Conservation (phyloP, 2,797 vertebrate genomes). For the Champsocephalus gunnari region DNA sequence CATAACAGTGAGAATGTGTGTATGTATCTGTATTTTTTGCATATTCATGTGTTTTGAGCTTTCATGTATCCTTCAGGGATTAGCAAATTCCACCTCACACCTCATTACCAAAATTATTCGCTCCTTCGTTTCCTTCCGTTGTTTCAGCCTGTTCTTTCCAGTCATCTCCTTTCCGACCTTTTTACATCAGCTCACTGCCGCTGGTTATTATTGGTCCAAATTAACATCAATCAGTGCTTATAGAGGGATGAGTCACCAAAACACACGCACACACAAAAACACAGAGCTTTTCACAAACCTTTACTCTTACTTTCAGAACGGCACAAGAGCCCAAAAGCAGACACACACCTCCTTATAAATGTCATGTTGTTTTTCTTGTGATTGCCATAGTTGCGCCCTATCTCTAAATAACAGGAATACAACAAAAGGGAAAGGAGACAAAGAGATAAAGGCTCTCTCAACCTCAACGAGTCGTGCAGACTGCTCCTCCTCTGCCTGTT, state of each 20-base stretch:
- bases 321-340: conserved; percentile 20
- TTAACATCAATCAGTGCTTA: conserved; percentile 55
- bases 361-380: conserved; percentile 37
- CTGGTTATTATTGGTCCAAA: conserved; percentile 55
- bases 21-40: conserved; percentile 39
- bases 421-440: conserved; percentile 46
- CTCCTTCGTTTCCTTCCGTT: conserved; percentile 37
- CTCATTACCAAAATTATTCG: conserved; percentile 59
- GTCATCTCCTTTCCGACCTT: conserved; percentile 31
- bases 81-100: conserved; percentile 38
- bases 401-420: conserved; percentile 52
- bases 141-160: conserved; percentile 31
- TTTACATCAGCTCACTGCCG: conserved; percentile 30
- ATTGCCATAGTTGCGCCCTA: conserved; percentile 70
- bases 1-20: conserved; percentile 26
- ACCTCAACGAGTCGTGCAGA: conserved; percentile 37
- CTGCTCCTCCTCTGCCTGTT: conserved; percentile 50
- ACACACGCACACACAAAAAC: conserved; percentile 28
- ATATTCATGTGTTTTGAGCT: conserved; percentile 62
- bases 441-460: conserved; percentile 40
- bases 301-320: conserved; percentile 9
- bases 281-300: conserved; percentile 14
- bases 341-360: conserved; percentile 22
- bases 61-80: conserved; percentile 60
- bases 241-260: conserved; percentile 67